These are phyloP conservation scores for Thomomys bottae DNA, from an alignment of 2,113 vertebrate genomes.

Conservation along the genomic window DNA sequence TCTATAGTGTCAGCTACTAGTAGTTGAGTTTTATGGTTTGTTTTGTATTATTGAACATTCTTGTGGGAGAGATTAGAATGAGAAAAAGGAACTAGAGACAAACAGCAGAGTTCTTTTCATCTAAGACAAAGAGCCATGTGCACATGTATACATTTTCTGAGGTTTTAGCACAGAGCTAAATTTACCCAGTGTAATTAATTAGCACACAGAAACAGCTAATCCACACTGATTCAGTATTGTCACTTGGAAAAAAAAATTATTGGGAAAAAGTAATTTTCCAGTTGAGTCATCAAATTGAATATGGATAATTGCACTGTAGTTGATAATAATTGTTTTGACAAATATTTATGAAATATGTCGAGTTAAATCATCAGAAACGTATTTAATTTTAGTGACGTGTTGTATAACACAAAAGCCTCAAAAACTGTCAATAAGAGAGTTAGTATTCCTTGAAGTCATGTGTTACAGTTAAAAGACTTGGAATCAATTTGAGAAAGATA, in stretches of 20 bases:
- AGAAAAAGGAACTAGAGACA: constrained; percentile 36
- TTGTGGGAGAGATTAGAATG: constrained; percentile 37
- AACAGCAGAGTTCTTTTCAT: constrained; percentile 31
- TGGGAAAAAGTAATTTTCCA: constrained; percentile 82
- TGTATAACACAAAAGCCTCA: background rate
- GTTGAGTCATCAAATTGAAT: constrained; percentile 80
- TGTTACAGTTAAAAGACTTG: background rate
- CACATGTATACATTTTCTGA: constrained; percentile 38
- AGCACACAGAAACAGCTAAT: constrained; percentile 76
- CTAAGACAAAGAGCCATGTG: constrained; percentile 53
- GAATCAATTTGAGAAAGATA: background rate
- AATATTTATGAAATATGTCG: constrained; percentile 78
- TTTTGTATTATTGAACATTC: constrained; percentile 42
- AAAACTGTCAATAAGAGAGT: background rate
- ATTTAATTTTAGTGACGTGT: constrained; percentile 43
- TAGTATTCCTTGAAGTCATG: background rate
- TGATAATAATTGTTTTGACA: constrained; percentile 81
- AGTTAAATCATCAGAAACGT: constrained; percentile 65
- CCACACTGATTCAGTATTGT: constrained; percentile 74
- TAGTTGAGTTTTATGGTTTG: constrained; percentile 52
- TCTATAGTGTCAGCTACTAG: background rate
- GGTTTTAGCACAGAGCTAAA: constrained; percentile 75
- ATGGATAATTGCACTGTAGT: constrained; percentile 73
- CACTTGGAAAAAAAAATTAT: constrained; percentile 78
- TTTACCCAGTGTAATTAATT: constrained; percentile 83